Evolutionary conservation across 2,113 vertebrate species (phyloP).

Genomic region (Halcyon malimbica): DNA sequence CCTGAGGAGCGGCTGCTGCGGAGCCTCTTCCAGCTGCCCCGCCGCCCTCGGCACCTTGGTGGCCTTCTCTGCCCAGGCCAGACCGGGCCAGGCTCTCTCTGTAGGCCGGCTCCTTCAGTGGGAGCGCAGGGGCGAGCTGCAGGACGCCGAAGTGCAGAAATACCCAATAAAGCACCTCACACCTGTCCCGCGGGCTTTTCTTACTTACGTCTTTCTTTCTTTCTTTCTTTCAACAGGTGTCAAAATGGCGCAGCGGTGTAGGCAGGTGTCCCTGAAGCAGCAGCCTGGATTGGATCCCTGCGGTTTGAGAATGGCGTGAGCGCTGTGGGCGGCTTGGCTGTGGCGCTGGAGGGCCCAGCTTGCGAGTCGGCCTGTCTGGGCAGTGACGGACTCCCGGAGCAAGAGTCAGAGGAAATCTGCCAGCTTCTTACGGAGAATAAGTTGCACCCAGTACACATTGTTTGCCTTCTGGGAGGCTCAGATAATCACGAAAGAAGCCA

Average conservation of each 20-base stretch:
- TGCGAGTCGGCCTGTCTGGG: not conserved
- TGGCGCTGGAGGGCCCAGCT: not conserved
- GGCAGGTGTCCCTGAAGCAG: not conserved
- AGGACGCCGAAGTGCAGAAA: rapidly evolving
- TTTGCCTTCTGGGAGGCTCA: not conserved
- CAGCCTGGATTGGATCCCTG: not conserved
- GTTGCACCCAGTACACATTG: not conserved
- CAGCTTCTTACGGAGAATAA: not conserved
- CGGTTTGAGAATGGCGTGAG: not conserved
- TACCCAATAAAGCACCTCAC: rapidly evolving
- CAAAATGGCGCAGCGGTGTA: not conserved
- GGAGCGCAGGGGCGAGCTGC: rapidly evolving
- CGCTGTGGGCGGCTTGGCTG: not conserved
- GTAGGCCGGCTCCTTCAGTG: rapidly evolving
- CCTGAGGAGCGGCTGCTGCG: not conserved
- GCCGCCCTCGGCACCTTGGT: not conserved
- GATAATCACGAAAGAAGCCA: not conserved
- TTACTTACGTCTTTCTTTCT: too few relatives aligned
- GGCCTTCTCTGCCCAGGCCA: not conserved
- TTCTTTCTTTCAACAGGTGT: not conserved
- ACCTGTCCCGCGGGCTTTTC: not conserved
- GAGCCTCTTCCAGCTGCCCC: not conserved
- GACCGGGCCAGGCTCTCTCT: not conserved
- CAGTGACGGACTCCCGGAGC: not conserved
- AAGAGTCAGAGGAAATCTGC: not conserved